Evolutionary conservation across 2,113 vertebrate genomes (phyloP).

Genomic region (Proterorhinus semilunaris): DNA sequence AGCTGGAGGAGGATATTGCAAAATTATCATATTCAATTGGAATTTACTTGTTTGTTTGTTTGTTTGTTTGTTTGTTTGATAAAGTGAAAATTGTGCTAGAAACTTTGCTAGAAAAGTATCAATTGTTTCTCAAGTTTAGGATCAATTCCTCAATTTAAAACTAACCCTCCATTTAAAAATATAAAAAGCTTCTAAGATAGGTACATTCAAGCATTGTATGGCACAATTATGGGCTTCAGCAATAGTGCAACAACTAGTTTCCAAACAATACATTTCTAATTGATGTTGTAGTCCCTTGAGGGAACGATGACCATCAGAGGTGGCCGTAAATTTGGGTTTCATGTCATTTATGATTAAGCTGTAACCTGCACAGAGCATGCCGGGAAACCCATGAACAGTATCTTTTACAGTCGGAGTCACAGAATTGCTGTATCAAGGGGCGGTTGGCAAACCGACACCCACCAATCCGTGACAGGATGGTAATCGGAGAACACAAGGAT

Average conservation of each 20-base stretch:
- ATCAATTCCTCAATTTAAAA: too few relatives aligned
- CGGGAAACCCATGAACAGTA: constrained; percentile 48
- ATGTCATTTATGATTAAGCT: constrained; percentile 45
- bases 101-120: too few relatives aligned
- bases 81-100: too few relatives aligned
- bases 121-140: too few relatives aligned
- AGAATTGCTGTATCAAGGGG: constrained; percentile 68
- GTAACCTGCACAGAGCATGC: constrained; percentile 36
- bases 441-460: constrained; percentile 71
- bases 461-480: constrained; percentile 74
- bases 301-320: neutral
- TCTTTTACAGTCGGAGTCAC: constrained; percentile 71
- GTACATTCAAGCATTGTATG: too few relatives aligned
- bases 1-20: neutral
- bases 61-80: too few relatives aligned
- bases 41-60: neutral
- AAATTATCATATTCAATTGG: neutral
- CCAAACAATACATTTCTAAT: too few relatives aligned
- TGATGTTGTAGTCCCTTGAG: too few relatives aligned
- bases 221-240: too few relatives aligned
- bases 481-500: constrained; percentile 74
- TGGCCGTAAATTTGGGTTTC: constrained; percentile 13
- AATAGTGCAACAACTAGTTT: too few relatives aligned
- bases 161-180: too few relatives aligned
- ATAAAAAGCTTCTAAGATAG: too few relatives aligned